These are phyloP conservation scores for Sus cebifrons DNA, from an alignment of 2,797 vertebrate genomes.

Conservation along the genomic window DNA sequence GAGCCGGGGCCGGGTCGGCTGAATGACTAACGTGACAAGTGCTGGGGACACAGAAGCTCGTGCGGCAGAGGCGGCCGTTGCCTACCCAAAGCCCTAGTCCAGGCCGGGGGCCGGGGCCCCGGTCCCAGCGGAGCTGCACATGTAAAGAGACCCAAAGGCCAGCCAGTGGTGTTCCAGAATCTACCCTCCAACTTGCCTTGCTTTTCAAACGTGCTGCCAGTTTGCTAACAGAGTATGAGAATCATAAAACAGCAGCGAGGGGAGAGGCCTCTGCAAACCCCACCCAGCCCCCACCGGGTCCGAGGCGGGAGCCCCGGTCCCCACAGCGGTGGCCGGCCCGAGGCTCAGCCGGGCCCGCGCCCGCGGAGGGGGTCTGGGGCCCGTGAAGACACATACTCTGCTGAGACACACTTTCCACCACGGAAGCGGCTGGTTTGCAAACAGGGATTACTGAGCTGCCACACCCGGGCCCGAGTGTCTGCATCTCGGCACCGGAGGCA, in stretches of 20 bases:
- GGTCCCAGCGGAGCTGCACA: fast-evolving
- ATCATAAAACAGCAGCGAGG: neutral
- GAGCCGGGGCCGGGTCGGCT: too few species aligned
- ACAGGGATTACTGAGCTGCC: neutral
- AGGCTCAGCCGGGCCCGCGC: too few species aligned
- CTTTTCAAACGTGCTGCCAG: fast-evolving
- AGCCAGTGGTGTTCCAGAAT: fast-evolving
- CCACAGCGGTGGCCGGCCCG: too few species aligned
- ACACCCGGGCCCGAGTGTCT: fast-evolving
- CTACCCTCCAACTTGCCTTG: fast-evolving
- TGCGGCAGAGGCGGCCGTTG: too few species aligned
- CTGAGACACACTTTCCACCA: neutral
- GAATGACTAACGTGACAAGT: fast-evolving
- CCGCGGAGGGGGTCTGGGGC: too few species aligned
- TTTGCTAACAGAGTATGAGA: neutral
- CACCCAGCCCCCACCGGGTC: neutral
- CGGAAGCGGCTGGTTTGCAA: fast-evolving
- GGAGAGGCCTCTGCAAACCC: neutral
- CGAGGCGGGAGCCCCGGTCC: too few species aligned
- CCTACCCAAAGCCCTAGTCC: neutral
- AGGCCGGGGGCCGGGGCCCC: too few species aligned
- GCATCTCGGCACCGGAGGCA: neutral
- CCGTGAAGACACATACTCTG: fast-evolving
- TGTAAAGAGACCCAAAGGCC: fast-evolving
- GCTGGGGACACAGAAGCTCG: neutral